Evolutionary conservation across 2,113 vertebrate genomes (phyloP).

Genomic region (Montifringilla adamsi): DNA sequence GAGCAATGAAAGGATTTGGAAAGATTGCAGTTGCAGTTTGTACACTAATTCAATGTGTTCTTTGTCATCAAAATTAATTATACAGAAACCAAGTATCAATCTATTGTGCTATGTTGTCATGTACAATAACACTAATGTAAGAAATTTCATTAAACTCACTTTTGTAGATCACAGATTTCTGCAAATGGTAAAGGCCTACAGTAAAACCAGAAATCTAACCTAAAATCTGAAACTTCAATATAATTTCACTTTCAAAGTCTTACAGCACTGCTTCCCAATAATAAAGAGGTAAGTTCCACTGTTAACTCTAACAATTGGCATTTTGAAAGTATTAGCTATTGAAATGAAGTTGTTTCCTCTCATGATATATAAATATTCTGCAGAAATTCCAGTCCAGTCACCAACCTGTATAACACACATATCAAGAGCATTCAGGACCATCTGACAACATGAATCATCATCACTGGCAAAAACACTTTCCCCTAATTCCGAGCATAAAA

Average conservation of each 20-base stretch:
- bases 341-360: slow-evolving; percentile 60
- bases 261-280: not conserved
- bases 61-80: slow-evolving; percentile 61
- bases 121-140: not conserved
- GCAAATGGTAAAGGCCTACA: not conserved
- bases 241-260: not conserved
- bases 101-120: not conserved
- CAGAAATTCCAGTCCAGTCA: slow-evolving; percentile 28
- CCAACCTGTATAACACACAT: not conserved
- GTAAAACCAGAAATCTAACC: not conserved
- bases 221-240: not conserved
- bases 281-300: not conserved
- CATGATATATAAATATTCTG: slow-evolving; percentile 37
- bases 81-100: slow-evolving; percentile 58
- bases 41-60: slow-evolving; percentile 37
- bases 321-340: slow-evolving; percentile 43
- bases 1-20: not conserved
- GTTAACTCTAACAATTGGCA: not conserved
- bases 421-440: slow-evolving; percentile 41
- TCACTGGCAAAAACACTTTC: slow-evolving; percentile 14
- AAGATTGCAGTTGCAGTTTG: slow-evolving; percentile 33
- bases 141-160: not conserved
- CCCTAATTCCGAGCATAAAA: not conserved
- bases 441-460: slow-evolving; percentile 17
- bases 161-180: not conserved